These are phyloP conservation scores for Xestia xanthographa DNA, from an alignment of 2,888 invertebrate genomes.

Conservation along the genomic window DNA sequence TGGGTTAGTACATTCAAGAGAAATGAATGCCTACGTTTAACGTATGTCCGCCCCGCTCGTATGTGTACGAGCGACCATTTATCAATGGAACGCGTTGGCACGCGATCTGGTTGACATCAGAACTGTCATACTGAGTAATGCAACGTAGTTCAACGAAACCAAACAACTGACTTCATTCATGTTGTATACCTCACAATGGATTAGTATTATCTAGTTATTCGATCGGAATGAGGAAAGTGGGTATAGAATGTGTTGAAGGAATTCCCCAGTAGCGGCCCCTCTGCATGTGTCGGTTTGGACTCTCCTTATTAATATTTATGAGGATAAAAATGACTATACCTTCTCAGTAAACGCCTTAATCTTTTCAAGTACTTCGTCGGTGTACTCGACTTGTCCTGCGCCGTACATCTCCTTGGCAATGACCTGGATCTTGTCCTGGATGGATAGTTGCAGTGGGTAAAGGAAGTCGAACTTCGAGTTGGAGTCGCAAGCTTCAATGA, in stretches of 20 bases:
- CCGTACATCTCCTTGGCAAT: conserved; percentile 99
- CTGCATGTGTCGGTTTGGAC: not conserved
- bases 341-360: conserved; percentile 93
- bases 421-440: conserved; percentile 96
- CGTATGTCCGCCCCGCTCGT: not conserved
- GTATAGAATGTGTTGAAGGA: not conserved
- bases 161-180: not conserved
- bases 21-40: not conserved
- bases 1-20: not conserved
- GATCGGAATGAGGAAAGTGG: conserved; percentile 3
- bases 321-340: conserved; percentile 83
- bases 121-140: conserved; percentile 6
- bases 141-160: not conserved
- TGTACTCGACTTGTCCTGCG: conserved; percentile 95
- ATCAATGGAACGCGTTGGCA: not conserved
- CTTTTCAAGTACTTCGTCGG: conserved; percentile 93
- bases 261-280: not conserved
- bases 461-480: conserved; percentile 92
- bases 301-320: no score
- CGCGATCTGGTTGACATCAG: not conserved
- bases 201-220: not conserved
- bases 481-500: conserved; percentile 94
- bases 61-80: not conserved
- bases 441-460: conserved; percentile 92
- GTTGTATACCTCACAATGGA: not conserved